phyloP scores from a whole-genome alignment of 2,888 invertebrate species.

The Blastobasis adustella region DNA sequence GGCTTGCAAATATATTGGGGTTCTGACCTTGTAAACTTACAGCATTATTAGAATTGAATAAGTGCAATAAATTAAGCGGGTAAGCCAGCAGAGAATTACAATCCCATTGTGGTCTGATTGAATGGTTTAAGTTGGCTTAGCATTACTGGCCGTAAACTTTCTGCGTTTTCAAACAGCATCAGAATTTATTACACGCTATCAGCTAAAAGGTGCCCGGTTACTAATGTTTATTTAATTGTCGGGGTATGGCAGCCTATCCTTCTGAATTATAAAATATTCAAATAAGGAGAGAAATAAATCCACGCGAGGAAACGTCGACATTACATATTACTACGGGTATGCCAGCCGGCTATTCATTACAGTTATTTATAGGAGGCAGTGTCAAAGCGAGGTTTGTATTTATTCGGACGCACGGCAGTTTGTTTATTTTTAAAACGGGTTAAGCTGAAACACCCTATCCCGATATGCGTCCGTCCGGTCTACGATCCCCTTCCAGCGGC shows the following conservation, averaged over 20 bases:
- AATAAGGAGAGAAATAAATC: constrained; percentile 64
- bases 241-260: constrained; percentile 39
- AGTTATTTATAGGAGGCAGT: constrained; percentile 69
- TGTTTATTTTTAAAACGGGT: constrained; percentile 68
- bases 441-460: constrained; percentile 54
- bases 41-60: too few species aligned
- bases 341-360: constrained; percentile 68
- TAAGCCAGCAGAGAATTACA: too few species aligned
- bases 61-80: too few species aligned
- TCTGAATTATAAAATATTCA: constrained; percentile 62
- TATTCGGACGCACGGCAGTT: constrained; percentile 60
- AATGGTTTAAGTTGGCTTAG: not conserved
- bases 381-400: constrained; percentile 66
- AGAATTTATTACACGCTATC: constrained; percentile 10
- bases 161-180: constrained; percentile 5
- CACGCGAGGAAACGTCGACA: constrained; percentile 58
- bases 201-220: constrained; percentile 12
- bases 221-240: constrained; percentile 29
- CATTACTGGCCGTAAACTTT: not conserved
- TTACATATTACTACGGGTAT: constrained; percentile 63
- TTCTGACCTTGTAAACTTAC: too few species aligned
- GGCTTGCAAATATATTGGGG: too few species aligned
- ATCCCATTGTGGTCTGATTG: not conserved
- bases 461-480: constrained; percentile 53
- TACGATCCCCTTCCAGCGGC: constrained; percentile 42